These are phyloP conservation scores for Neogobius melanostomus DNA, from an alignment of 2,113 vertebrate genomes.

Conservation along the genomic window DNA sequence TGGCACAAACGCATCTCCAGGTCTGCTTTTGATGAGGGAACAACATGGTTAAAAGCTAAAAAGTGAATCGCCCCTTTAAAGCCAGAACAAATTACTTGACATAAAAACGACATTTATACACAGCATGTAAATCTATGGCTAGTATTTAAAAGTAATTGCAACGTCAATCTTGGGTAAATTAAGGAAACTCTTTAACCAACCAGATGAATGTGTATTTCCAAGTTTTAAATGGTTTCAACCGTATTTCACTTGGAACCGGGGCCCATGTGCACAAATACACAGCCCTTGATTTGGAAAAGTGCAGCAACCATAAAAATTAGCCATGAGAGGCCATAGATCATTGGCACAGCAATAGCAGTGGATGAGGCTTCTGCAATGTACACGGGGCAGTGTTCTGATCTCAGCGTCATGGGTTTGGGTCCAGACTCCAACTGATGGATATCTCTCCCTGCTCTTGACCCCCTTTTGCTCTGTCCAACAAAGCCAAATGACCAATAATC, in stretches of 20 bases:
- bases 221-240: neutral
- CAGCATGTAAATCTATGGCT: neutral
- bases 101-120: neutral
- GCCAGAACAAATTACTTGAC: constrained; percentile 4
- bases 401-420: too few relatives aligned
- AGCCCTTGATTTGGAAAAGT: constrained; percentile 3
- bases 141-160: neutral
- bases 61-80: too few relatives aligned
- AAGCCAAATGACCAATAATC: too few relatives aligned
- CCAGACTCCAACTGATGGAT: too few relatives aligned
- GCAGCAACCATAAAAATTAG: neutral
- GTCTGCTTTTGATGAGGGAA: too few relatives aligned
- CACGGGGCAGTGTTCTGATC: too few relatives aligned
- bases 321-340: neutral
- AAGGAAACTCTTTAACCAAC: neutral
- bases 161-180: neutral
- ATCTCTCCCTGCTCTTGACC: too few relatives aligned
- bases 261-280: neutral
- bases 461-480: too few relatives aligned
- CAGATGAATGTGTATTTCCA: neutral
- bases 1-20: too few relatives aligned
- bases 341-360: neutral
- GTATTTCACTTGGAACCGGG: constrained; percentile 3
- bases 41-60: too few relatives aligned
- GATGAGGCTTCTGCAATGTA: too few relatives aligned